Base-by-base conservation (phyloP, 2,113 vertebrate genomes). In the Anhinga anhinga region DNA sequence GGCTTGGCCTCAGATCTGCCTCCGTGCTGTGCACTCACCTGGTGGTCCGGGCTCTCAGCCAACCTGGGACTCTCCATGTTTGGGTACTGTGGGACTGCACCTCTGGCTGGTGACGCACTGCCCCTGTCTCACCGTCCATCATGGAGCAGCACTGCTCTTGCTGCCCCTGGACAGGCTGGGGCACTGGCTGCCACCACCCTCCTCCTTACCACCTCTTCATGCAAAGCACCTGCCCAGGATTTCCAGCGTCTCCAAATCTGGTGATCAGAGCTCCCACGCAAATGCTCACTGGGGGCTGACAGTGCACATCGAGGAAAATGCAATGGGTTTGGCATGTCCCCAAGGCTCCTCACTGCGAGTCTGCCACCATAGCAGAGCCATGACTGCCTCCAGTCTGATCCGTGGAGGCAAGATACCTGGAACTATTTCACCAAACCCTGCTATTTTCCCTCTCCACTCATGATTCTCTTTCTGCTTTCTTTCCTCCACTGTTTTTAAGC, bases 51-150 rank as follows among this genome's bases (percentile, higher is more conserved):
- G 50, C 29, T 82, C 61, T 49, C 9, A 3, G 55, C 11, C 14
- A 3, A 2, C 13, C 36, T 0, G 0, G 4, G 47, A 4, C 10
- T 45, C 12, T 52, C n/a, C 3, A 1, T 58, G 49, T 69, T 65
- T 5, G 6, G 14, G 27, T 11, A 18, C 34, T 3, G 3, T 0
- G 8, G 34, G 55, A 44, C n/a, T 40, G 45, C 38, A 44, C 8
- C 55, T 38, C 45, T 59, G 12, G 26, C 26, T 8, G 13, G 23
- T 5, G 44, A 67, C 0, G 1, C 13, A 1, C 10, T 27, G 23
- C 9, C 49, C 17, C 17, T 50, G 7, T 6, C 44, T 36, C 40
- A 3, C 4, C 14, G 26, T 4, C 50, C 61, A 3, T 56, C 27
- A 0, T 1, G 1, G n/a, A 10, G 10, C 71, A 71, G 52, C 34